Evolutionary conservation across 2,797 vertebrate genomes (phyloP).

Genomic region (Rhinophrynus dorsalis): DNA sequence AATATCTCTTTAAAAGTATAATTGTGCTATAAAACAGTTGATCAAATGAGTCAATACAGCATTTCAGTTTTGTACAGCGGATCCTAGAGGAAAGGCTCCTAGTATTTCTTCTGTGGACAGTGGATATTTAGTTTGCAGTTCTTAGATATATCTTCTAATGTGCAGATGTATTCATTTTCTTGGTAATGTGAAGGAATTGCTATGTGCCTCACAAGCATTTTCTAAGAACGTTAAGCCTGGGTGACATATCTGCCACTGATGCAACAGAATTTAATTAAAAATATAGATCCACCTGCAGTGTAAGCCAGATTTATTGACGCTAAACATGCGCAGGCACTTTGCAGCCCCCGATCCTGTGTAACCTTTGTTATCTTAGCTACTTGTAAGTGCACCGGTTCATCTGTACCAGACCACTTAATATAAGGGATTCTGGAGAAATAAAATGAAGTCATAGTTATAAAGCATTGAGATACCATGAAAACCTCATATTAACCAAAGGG

Average conservation of each 20-base stretch:
- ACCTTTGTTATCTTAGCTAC: background rate
- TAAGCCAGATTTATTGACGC: conserved; percentile 2
- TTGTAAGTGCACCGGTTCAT: background rate
- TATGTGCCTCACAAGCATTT: conserved; percentile 6
- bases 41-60: no score
- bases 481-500: no score
- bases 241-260: background rate
- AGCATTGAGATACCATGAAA: no score
- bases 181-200: background rate
- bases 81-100: no score
- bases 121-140: background rate
- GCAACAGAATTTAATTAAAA: conserved; percentile 16
- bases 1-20: no score
- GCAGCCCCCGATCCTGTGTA: background rate
- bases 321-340: background rate
- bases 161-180: conserved; percentile 3
- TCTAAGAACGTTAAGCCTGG: background rate
- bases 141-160: background rate
- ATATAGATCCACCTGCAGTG: conserved; percentile 21
- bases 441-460: background rate
- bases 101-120: no score
- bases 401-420: background rate
- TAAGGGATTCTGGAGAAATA: background rate
- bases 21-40: no score
- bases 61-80: no score